phyloP scores from a whole-genome alignment of 2,888 invertebrate genomes.

The Pachymerium ferrugineum region DNA sequence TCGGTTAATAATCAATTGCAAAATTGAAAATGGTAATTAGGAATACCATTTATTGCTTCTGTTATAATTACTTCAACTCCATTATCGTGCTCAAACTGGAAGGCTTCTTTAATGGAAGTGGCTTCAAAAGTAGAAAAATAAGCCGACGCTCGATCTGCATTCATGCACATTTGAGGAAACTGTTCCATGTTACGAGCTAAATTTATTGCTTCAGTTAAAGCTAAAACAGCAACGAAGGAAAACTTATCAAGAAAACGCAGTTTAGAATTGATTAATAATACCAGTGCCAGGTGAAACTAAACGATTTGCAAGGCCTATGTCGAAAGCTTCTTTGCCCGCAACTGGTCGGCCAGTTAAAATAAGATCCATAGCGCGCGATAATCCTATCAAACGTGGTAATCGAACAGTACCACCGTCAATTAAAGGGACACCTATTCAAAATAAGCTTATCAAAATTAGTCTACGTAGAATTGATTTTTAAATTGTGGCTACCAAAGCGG shows the following conservation, averaged over 20 bases:
- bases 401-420: constrained; percentile 75
- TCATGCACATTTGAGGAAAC: constrained; percentile 68
- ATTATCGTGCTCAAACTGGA: constrained; percentile 61
- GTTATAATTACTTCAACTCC: constrained; percentile 54
- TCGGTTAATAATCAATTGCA: not conserved
- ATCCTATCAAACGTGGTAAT: constrained; percentile 73
- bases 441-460: too few species aligned
- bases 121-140: constrained; percentile 63
- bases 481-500: constrained; percentile 85
- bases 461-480: too few species aligned
- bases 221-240: too few species aligned
- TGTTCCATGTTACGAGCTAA: constrained; percentile 59
- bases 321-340: constrained; percentile 68
- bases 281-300: constrained; percentile 77
- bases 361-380: constrained; percentile 79
- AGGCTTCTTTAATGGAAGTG: constrained; percentile 61
- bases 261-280: constrained; percentile 43
- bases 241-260: not conserved
- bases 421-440: constrained; percentile 67
- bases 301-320: constrained; percentile 74
- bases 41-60: constrained; percentile 45
- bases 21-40: constrained; percentile 30
- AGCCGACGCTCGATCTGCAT: constrained; percentile 58
- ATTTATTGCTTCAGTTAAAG: constrained; percentile 44
- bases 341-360: constrained; percentile 81